Conservation (phyloP, 2,797 vertebrate genomes). For the Bradypodion ventrale region DNA sequence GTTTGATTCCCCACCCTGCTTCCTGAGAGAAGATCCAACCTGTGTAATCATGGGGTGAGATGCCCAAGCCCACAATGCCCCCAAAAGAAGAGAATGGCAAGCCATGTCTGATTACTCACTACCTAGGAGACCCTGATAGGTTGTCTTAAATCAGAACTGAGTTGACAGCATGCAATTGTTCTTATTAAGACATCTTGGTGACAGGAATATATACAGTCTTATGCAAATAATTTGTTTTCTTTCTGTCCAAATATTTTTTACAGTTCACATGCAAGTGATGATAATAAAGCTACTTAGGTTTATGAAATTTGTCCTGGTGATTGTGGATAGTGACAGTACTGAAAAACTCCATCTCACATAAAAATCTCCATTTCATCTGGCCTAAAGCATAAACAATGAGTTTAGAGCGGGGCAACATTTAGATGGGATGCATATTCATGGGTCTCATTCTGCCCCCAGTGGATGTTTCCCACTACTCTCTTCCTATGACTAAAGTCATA, state of each 20-base stretch:
- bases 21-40: no score
- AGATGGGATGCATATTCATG: not conserved
- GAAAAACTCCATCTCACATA: not conserved
- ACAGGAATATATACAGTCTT: not conserved
- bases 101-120: no score
- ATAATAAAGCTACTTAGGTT: not conserved
- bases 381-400: not conserved
- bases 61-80: no score
- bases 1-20: no score
- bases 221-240: not conserved
- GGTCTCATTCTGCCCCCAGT: not conserved
- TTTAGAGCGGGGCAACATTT: not conserved
- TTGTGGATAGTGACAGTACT: not conserved
- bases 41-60: no score
- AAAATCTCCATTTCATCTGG: not conserved
- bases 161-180: no score
- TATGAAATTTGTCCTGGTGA: not conserved
- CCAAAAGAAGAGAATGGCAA: no score
- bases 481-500: no score
- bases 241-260: conserved; percentile 9
- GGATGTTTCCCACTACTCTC: not conserved
- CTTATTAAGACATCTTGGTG: rapidly evolving
- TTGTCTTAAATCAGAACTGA: no score
- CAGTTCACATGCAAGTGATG: not conserved
- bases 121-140: no score